A percentile compares a stretch with the other conserved stretches of the same genome.
phyloP scores from a whole-genome alignment of 2,888 invertebrate species.

The Ichneumon xanthorius region DNA sequence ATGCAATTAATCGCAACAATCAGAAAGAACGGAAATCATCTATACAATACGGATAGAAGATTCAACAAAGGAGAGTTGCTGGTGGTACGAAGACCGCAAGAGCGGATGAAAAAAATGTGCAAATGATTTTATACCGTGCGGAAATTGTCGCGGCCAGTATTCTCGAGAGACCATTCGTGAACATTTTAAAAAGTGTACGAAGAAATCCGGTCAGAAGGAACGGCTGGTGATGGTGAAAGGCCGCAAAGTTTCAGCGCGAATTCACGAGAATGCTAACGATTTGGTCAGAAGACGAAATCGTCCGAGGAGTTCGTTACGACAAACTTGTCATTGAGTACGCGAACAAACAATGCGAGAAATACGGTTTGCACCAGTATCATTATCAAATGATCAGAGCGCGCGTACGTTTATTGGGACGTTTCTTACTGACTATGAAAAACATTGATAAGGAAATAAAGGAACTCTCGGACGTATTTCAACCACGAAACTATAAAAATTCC shows the following conservation, averaged over 20 bases:
- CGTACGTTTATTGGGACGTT: slow-evolving; percentile 65
- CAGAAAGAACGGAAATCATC: slow-evolving; percentile 53
- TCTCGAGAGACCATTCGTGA: slow-evolving; percentile 46
- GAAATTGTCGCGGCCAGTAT: slow-evolving; percentile 62
- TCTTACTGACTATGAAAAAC: slow-evolving; percentile 54
- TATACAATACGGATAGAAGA: slow-evolving; percentile 48
- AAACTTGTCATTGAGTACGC: too few species aligned
- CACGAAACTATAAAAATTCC: slow-evolving; percentile 47
- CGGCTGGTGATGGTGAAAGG: slow-evolving; percentile 58
- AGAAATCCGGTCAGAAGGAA: slow-evolving; percentile 28
- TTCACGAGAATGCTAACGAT: slow-evolving; percentile 59
- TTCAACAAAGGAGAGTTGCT: slow-evolving; percentile 56
- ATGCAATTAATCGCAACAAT: slow-evolving; percentile 22
- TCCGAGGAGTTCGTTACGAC: slow-evolving; percentile 60
- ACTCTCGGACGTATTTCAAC: slow-evolving; percentile 58
- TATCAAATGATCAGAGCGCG: slow-evolving; percentile 64
- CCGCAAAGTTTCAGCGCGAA: slow-evolving; percentile 47
- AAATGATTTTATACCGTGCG: slow-evolving; percentile 52
- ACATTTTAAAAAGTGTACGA: slow-evolving; percentile 54
- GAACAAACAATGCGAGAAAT: slow-evolving; percentile 59
- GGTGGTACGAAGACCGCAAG: slow-evolving; percentile 57
- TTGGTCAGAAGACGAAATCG: slow-evolving; percentile 58
- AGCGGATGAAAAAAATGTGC: neutral
- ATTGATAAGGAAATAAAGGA: slow-evolving; percentile 50
- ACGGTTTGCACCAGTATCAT: slow-evolving; percentile 57